Base-by-base conservation (phyloP, 2,113 vertebrate species). In the Apeltes quadracus region DNA sequence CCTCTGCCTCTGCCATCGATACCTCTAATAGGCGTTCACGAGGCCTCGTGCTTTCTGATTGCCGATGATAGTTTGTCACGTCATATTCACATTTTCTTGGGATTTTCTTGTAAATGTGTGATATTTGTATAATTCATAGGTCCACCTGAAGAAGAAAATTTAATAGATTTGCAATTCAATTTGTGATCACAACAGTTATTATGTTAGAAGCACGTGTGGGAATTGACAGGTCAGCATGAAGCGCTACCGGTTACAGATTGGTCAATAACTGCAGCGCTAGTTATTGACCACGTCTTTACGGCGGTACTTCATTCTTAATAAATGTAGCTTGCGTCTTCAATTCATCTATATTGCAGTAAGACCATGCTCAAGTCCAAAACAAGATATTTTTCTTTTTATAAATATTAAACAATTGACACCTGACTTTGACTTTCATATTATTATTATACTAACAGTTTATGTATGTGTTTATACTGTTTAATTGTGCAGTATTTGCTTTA, bases 11-110 rank as follows among this genome's bases (percentile, higher is more conserved):
- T 34, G n/a, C 63, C 63, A 81, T 81, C 74, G 54, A 83, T 81
- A 65, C 65, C 65, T 79, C 82, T 83, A 85, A 88, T 87, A 82
- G 77, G 76, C 79, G 76, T 90, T 88, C 78, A 86, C 75, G 70
- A 75, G 72, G 50, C 72, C 63, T 58, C 63, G 75, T 65, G 55
- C 71, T 68, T 63, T 83, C 16, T 7, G 27, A 74, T 82, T 83
- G 61, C 69, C n/a, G 10, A 32, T 69, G 74, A 79, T 57, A 23
- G 61, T 78, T 77, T 2, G 27, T 29, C 29, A 57, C 55, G 65
- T 81, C 65, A n/a, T n/a, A n/a, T n/a, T n/a, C n/a, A n/a, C n/a
- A n/a, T n/a, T n/a, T n/a, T n/a, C n/a, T n/a, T n/a, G n/a, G n/a
- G n/a, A n/a, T n/a, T n/a, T n/a, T 58, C 27, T 69, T 64, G 22